phyloP scores from a whole-genome alignment of 2,113 vertebrate genomes.

The Myotis davidii region DNA sequence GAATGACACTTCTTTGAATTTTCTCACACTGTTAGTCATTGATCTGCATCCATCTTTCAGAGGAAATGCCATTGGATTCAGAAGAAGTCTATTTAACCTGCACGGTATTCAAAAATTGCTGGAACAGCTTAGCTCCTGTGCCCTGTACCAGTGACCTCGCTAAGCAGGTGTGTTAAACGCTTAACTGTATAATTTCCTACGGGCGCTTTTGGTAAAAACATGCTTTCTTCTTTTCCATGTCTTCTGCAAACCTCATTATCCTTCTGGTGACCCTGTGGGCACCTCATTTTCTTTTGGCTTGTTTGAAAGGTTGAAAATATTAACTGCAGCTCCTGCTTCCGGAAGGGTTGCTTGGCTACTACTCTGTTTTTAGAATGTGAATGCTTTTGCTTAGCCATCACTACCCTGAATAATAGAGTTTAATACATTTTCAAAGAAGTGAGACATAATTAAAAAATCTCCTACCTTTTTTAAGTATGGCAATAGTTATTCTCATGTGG shows the following conservation, averaged over 20 bases:
- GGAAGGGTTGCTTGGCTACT: slow-evolving; percentile 72
- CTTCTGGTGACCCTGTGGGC: slow-evolving; percentile 77
- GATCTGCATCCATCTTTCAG: slow-evolving; percentile 86
- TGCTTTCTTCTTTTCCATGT: slow-evolving; percentile 61
- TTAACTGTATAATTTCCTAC: slow-evolving; percentile 84
- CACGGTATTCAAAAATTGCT: slow-evolving; percentile 82
- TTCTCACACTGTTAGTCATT: slow-evolving; percentile 83
- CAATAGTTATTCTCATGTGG: slow-evolving; percentile 53
- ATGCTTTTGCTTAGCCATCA: slow-evolving; percentile 60
- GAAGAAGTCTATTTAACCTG: slow-evolving; percentile 84
- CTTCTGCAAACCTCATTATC: slow-evolving; percentile 83
- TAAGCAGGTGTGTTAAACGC: slow-evolving; percentile 83
- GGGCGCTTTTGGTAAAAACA: slow-evolving; percentile 76
- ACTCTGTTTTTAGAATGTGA: slow-evolving; percentile 47
- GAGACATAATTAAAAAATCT: slow-evolving; percentile 68
- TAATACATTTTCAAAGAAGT: slow-evolving; percentile 36
- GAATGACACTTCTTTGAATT: slow-evolving; percentile 86
- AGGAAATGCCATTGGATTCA: slow-evolving; percentile 84
- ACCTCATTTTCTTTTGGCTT: slow-evolving; percentile 82
- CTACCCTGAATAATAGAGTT: slow-evolving; percentile 49
- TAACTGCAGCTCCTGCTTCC: slow-evolving; percentile 76
- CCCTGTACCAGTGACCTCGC: slow-evolving; percentile 83
- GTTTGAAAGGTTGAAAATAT: slow-evolving; percentile 82
- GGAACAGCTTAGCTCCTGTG: slow-evolving; percentile 81
- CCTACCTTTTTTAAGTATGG: slow-evolving; percentile 52